These are phyloP conservation scores for Muscidifurax raptorellus DNA, from an alignment of 1,140 invertebrate species.

Conservation along the genomic window DNA sequence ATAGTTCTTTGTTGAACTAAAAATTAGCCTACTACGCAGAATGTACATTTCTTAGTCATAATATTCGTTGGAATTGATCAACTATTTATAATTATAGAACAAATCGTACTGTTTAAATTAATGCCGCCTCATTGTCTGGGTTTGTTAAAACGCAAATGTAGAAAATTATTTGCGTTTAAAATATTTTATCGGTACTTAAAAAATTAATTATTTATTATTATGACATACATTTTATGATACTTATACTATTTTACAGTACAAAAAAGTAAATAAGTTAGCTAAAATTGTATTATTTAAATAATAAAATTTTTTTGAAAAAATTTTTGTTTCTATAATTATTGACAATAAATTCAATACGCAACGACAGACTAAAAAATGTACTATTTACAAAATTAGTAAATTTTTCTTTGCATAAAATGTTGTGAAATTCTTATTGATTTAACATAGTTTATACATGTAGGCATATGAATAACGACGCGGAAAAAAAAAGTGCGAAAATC, in stretches of 20 bases:
- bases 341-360: neutral
- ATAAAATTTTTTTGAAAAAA: constrained; percentile 27
- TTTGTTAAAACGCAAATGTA: constrained; percentile 2
- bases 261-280: constrained; percentile 5
- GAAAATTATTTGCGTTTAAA: neutral
- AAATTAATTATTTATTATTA: constrained; percentile 22
- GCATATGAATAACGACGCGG: neutral
- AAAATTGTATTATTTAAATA: constrained; percentile 19
- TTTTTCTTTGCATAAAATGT: neutral
- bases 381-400: neutral
- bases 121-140: neutral
- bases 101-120: neutral
- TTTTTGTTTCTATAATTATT: constrained; percentile 17
- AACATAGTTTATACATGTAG: too few species aligned
- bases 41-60: constrained; percentile 37
- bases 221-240: neutral
- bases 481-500: neutral
- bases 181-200: constrained; percentile 30
- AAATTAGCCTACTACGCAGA: neutral
- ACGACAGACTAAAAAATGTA: constrained; percentile 15
- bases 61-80: constrained; percentile 1
- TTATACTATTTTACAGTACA: neutral
- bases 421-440: neutral
- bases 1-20: neutral
- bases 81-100: constrained; percentile 32